A percentile compares a stretch with the other conserved stretches of the same genome.
These are phyloP conservation scores for Drosophila bipectinata DNA, from an alignment of 1,140 invertebrate species.

Conservation along the genomic window DNA sequence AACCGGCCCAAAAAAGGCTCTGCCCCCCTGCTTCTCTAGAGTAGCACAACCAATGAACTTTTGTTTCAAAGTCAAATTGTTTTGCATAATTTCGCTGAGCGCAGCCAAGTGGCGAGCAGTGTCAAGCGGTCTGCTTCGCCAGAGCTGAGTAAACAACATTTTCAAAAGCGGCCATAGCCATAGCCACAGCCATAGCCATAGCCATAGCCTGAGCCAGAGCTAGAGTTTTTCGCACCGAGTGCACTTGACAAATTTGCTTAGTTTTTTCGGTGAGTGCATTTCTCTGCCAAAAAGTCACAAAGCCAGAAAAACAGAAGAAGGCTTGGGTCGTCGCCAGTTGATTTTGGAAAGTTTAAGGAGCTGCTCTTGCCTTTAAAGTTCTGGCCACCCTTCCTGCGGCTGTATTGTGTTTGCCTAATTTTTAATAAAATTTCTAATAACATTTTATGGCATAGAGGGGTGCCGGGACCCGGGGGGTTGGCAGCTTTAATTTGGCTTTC, in stretches of 20 bases:
- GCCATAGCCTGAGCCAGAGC: background rate
- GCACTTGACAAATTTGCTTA: conserved; percentile 77
- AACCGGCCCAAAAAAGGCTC: background rate
- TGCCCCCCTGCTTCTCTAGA: conserved; percentile 3
- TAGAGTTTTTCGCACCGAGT: conserved; percentile 44
- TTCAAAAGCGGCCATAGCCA: no score
- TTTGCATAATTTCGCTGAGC: conserved; percentile 69
- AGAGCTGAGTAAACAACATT: conserved; percentile 6
- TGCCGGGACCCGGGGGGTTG: conserved; percentile 7
- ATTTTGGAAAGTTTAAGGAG: conserved; percentile 53
- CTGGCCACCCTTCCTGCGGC: background rate
- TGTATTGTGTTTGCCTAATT: conserved; percentile 59
- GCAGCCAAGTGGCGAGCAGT: conserved; percentile 74
- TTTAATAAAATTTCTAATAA: conserved; percentile 75
- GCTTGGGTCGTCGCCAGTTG: conserved; percentile 49
- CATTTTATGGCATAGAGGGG: conserved; percentile 57
- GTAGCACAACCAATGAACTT: conserved; percentile 49
- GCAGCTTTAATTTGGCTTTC: conserved; percentile 64
- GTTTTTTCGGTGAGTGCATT: conserved; percentile 64
- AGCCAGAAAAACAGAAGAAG: conserved; percentile 17
- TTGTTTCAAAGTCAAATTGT: conserved; percentile 79
- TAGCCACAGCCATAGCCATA: no score
- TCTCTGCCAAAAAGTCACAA: conserved; percentile 8
- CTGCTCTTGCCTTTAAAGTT: conserved; percentile 33
- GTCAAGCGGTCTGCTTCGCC: conserved; percentile 58